Conservation (phyloP, 2,113 vertebrate genomes). For the Todiramphus saurophagus region DNA sequence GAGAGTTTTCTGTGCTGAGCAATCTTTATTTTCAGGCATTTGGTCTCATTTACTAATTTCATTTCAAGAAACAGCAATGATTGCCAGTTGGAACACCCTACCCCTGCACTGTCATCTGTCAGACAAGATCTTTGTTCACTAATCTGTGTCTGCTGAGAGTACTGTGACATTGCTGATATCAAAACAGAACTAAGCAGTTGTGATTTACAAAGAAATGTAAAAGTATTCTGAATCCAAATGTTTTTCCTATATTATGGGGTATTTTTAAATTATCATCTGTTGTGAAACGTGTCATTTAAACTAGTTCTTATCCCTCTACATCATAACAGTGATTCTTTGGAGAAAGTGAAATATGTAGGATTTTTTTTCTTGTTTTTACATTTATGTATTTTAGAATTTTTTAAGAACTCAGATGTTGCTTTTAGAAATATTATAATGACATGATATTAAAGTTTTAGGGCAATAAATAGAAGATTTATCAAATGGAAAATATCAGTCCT, state of each 20-base stretch:
- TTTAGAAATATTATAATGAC: not conserved
- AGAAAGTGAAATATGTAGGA: not conserved
- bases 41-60: not conserved
- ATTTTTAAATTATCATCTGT: not conserved
- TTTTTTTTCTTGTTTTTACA: not conserved
- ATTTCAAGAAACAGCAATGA: not conserved
- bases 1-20: not conserved
- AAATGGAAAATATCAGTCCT: not conserved
- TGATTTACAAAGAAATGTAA: not conserved
- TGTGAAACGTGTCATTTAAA: not conserved
- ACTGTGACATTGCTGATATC: not conserved
- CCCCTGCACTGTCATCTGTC: not conserved
- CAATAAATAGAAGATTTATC: not conserved
- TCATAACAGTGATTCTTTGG: not conserved
- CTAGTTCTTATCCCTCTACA: not conserved
- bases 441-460: not conserved
- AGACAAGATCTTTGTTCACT: not conserved
- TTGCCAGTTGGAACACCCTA: not conserved
- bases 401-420: not conserved
- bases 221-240: not conserved
- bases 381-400: not conserved
- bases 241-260: rapidly evolving
- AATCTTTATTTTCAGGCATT: not conserved
- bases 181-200: not conserved
- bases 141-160: not conserved